Base-by-base conservation (phyloP, 2,113 vertebrate species). In the Anguilla japonica region DNA sequence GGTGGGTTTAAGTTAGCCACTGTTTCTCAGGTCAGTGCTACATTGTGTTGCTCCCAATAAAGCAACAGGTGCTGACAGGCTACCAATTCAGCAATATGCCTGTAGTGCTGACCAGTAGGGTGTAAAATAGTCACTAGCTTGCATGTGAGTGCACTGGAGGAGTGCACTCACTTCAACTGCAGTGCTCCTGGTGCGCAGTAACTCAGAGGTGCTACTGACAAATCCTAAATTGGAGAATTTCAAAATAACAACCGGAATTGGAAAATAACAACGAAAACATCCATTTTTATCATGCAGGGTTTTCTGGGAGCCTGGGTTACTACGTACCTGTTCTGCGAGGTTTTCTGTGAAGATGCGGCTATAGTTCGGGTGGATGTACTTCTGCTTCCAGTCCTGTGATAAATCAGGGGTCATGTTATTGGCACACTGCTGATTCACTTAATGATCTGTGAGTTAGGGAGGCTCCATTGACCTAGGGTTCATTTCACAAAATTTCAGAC, bases 291-390 rank as follows among this genome's bases (percentile, higher is more conserved):
- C 20, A n/a, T n/a, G 2, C 63, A 71, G 16, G 20, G 63, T 8
- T 71, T 22, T 71, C 63, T 71, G 20, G 7, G 57, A 60, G 6
- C 0, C 57, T 60, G 43, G 29, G 50, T 40, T 67, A 18, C 67
- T 11, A 85, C 81, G 11, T 85, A 99, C 98, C 97, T 99, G 96
- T 85, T 99, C 98, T 89, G 98, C 91, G 92, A 95, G 92, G 89
- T 97, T 97, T 88, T 98, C 96, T n/a, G 98, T 99, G 91, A 99
- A 99, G 89, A 99, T 99, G 78, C 94, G 96, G 16, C 96, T 95
- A 91, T 99, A 99, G 94, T 99, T 98, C 53, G 93, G 89, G 91
- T 97, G 96, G 91, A 99, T 98, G 87, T 99, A 99, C n/a, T 97
- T 99, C 92, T 98, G 98, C 86, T 95, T 99, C 98, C 98, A 99